Percentiles rank a stretch among this genome's conserved stretches.
Conservation (phyloP, 2,797 vertebrate genomes). For the Tauraco hartlaubi region DNA sequence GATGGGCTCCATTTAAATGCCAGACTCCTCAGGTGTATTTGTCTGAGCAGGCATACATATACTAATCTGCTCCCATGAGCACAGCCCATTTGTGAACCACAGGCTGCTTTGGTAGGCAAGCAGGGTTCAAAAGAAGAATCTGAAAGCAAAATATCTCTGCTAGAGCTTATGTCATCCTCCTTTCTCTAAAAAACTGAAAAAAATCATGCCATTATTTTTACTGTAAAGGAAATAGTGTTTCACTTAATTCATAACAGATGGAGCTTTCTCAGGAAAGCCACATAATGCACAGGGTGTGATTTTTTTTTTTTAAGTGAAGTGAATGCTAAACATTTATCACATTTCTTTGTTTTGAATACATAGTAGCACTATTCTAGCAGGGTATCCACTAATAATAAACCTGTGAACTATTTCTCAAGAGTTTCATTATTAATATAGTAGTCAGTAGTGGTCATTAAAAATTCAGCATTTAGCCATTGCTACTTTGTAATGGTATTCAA, state of each 20-base stretch:
- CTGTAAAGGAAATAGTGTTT: conserved; percentile 43
- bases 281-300: conserved; percentile 55
- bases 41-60: conserved; percentile 24
- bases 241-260: conserved; percentile 59
- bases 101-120: conserved; percentile 32
- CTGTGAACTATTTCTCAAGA: conserved; percentile 18
- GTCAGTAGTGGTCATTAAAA: conserved; percentile 37
- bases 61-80: conserved; percentile 61
- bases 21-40: conserved; percentile 50
- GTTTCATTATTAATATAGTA: conserved; percentile 37
- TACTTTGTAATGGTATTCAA: not conserved
- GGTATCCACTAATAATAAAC: conserved; percentile 27
- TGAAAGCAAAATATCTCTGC: conserved; percentile 41
- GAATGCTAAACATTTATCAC: conserved; percentile 53
- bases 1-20: conserved; percentile 59
- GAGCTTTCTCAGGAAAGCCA: conserved; percentile 65
- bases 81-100: conserved; percentile 36
- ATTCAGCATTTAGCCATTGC: conserved; percentile 24
- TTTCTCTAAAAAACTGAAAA: conserved; percentile 10
- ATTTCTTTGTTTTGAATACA: conserved; percentile 58
- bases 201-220: conserved; percentile 13
- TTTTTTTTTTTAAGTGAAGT: conserved; percentile 32
- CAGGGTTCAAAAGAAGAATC: conserved; percentile 49
- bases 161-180: conserved; percentile 21
- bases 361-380: conserved; percentile 29